Conservation (phyloP, 2,113 vertebrate species). For the Corythaixoides concolor region DNA sequence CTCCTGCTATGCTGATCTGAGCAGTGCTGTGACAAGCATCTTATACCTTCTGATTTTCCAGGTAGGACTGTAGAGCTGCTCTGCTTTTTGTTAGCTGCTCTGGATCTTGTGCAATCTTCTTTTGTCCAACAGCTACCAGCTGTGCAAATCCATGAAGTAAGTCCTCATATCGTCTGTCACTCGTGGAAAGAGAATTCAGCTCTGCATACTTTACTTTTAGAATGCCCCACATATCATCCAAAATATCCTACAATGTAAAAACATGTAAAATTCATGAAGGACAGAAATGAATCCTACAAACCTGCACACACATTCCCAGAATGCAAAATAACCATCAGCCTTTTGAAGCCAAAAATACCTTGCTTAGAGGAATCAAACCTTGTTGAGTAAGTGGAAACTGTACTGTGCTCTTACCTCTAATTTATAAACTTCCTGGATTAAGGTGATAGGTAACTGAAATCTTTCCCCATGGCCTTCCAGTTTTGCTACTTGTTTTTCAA, state of each 20-base stretch:
- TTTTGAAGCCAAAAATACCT: not conserved
- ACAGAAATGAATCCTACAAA: not conserved
- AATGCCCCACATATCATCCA: slow-evolving; percentile 73
- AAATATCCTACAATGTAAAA: slow-evolving; percentile 71
- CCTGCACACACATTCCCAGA: not conserved
- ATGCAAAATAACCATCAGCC: not conserved
- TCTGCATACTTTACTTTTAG: slow-evolving; percentile 67
- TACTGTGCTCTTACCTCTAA: slow-evolving; percentile 78
- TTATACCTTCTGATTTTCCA: slow-evolving; percentile 82
- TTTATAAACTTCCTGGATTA: slow-evolving; percentile 78
- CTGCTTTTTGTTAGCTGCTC: slow-evolving; percentile 61
- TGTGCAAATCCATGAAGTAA: slow-evolving; percentile 75
- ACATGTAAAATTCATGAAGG: not conserved
- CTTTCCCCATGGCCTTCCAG: slow-evolving; percentile 75
- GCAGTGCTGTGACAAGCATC: not conserved
- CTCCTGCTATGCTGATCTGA: not conserved
- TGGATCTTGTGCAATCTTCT: slow-evolving; percentile 65
- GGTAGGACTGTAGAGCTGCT: slow-evolving; percentile 69
- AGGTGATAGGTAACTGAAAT: slow-evolving; percentile 57
- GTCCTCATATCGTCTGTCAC: slow-evolving; percentile 70
- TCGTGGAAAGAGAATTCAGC: slow-evolving; percentile 64
- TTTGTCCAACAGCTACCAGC: slow-evolving; percentile 73
- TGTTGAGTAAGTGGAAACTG: not conserved
- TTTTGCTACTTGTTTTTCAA: slow-evolving; percentile 75
- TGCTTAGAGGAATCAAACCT: not conserved